Evolutionary conservation across 2,113 vertebrate genomes (phyloP), one percentile per base, ranked within the genome.

Genomic region (Heliornis fulica): DNA sequence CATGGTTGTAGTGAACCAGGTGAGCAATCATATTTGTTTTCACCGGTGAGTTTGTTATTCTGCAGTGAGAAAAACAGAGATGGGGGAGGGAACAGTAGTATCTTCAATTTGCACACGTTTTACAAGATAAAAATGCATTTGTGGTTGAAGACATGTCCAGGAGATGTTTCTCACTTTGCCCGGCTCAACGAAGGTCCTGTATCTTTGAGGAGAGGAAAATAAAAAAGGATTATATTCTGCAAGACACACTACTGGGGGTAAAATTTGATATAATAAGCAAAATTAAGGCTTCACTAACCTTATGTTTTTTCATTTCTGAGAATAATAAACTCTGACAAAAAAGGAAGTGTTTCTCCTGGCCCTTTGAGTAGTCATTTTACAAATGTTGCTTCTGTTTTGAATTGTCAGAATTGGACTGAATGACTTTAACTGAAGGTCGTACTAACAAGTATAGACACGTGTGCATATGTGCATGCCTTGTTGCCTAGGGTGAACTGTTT

Each of bases 261-360:
- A 82, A 78, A 11, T 12, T 1, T 0, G 22, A 22, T 1, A 0
- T 74, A 13, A 5, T 76, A 53, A 53, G 14, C n/a, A n/a, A n/a
- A n/a, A n/a, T n/a, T n/a, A n/a, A n/a, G n/a, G n/a, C n/a, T n/a
- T n/a, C n/a, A n/a, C n/a, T n/a, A n/a, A n/a, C n/a, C n/a, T n/a
- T n/a, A n/a, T 68, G 5, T 43, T 29, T 63, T 79, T 60, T 17
- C 21, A 2, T 5, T 34, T 65, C 13, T 80, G 25, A 66, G 29
- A 63, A 40, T 5, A 88, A 38, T 11, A 70, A 77, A 34, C 4
- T 63, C 32, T 9, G 25, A 90, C 18, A 29, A 40, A 80, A 92
- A 59, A 1, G 2, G 11, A 56, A 88, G 2, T 83, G 54, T 25
- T 74, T 89, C 17, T 75, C 9, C 8, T 43, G 16, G 61, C 14